These are phyloP conservation scores for Sarcophaga rosellei DNA, from an alignment of 2,888 invertebrate species.

Conservation along the genomic window DNA sequence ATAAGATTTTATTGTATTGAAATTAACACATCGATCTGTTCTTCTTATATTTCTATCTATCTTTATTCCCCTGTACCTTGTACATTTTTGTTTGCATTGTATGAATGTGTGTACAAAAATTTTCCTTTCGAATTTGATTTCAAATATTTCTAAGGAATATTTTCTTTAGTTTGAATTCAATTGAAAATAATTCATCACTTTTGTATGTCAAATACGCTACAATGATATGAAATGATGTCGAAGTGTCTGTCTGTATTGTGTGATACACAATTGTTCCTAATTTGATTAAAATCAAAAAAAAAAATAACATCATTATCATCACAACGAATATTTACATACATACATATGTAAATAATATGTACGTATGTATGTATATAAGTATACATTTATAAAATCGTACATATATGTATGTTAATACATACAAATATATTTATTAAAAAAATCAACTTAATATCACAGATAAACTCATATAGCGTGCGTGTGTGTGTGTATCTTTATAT, in stretches of 20 bases:
- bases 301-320: constrained; percentile 39
- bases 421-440: too few species aligned
- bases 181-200: constrained; percentile 57
- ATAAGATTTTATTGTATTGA: constrained; percentile 55
- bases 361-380: too few species aligned
- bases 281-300: constrained; percentile 45
- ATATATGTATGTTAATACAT: too few species aligned
- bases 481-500: not conserved
- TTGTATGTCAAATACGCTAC: constrained; percentile 31
- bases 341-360: too few species aligned
- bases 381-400: too few species aligned
- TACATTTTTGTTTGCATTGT: not conserved
- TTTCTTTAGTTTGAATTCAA: constrained; percentile 26
- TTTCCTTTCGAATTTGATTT: too few species aligned
- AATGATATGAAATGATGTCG: constrained; percentile 7
- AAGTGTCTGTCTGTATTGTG: constrained; percentile 20
- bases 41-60: not conserved
- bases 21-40: constrained; percentile 51
- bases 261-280: constrained; percentile 59
- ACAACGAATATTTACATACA: constrained; percentile 29
- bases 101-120: not conserved
- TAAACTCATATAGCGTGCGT: too few species aligned
- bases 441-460: too few species aligned
- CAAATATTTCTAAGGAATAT: too few species aligned
- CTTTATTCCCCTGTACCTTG: not conserved